Percentiles rank a stretch among this genome's conserved stretches.
Conservation (phyloP, 1,140 invertebrate genomes). For the Plutomurus gul region DNA sequence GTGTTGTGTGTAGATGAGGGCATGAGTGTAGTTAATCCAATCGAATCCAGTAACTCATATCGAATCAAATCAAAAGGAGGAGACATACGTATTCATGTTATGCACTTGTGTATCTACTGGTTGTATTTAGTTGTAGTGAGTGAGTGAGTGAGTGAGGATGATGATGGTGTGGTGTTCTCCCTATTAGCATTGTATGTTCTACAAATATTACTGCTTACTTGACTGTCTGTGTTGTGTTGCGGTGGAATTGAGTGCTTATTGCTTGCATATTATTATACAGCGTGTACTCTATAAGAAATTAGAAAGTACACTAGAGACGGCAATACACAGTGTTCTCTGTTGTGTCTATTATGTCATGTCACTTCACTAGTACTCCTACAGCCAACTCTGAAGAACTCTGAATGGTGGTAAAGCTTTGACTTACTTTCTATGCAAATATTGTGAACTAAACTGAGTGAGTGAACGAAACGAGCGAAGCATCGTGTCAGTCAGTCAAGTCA, state of each 20-base stretch:
- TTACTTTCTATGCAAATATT: slow-evolving; percentile 30
- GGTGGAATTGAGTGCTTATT: no score
- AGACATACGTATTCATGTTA: background rate
- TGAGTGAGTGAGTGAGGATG: no score
- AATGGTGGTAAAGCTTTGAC: slow-evolving; percentile 1
- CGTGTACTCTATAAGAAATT: slow-evolving; percentile 20
- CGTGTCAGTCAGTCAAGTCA: background rate
- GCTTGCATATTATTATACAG: no score
- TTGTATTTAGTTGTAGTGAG: background rate
- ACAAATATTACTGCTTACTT: no score
- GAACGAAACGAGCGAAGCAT: slow-evolving; percentile 11
- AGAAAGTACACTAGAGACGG: slow-evolving; percentile 23
- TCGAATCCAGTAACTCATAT: slow-evolving; percentile 8
- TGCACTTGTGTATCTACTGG: background rate
- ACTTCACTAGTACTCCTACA: background rate
- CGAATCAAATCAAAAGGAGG: background rate
- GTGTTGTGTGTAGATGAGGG: no score
- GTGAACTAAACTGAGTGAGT: slow-evolving; percentile 23
- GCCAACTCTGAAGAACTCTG: background rate
- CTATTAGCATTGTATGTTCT: background rate
- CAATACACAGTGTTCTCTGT: background rate
- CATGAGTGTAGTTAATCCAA: slow-evolving; percentile 1
- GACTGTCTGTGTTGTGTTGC: no score
- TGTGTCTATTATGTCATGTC: slow-evolving; percentile 18
- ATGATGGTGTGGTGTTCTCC: background rate